Base-by-base conservation (phyloP, 2,888 invertebrate species). In the Rugalucina vietnamica region DNA sequence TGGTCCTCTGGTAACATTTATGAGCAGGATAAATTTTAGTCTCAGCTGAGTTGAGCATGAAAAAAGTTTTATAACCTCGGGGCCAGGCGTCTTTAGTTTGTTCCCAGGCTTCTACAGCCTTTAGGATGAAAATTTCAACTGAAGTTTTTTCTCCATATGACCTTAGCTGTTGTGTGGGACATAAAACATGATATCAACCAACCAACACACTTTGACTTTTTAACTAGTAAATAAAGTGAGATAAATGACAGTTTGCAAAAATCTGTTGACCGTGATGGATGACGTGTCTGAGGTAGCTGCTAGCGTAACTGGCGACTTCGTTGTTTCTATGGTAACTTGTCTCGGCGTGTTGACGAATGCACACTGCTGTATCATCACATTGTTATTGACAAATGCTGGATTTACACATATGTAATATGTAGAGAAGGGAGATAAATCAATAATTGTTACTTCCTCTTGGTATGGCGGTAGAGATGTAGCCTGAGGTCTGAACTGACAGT, bases 381-480 rank as follows among this genome's bases (percentile, higher is more conserved):
- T 70, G 29, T 76, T 71, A 0, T 74, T 69, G 5, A 84, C 79
- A 81, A 91, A 91, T n/a, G 81, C 80, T 37, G 91, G 91, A 76
- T 88, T 90, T 12, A 89, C 83, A 85, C 91, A 91, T 4, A 90
- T 69, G 71, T 90, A 90, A 78, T 90, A 91, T n/a, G 27, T 78
- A 14, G 90, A 89, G 24, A 65, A 69, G 21, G 89, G 82, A 12
- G 79, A 60, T n/a, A 91, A 76, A 21, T 86, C 76, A 27, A 60
- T 65, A 10, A 91, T 70, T 1, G 71, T 54, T 8, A 82, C 34
- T 71, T 88, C 84, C 12, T 74, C 76, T 76, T 79, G 76, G 32
- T 89, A 89, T 1, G 89, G 84, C 1, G 91, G 88, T 14, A 90
- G 74, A 72, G 83, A 91, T 50, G 85, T 75, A 14, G 88, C 83